A percentile compares a stretch with the other conserved stretches of the same genome.
These are phyloP conservation scores for Drosophila bocki DNA, from an alignment of 1,140 invertebrate species.

Conservation along the genomic window DNA sequence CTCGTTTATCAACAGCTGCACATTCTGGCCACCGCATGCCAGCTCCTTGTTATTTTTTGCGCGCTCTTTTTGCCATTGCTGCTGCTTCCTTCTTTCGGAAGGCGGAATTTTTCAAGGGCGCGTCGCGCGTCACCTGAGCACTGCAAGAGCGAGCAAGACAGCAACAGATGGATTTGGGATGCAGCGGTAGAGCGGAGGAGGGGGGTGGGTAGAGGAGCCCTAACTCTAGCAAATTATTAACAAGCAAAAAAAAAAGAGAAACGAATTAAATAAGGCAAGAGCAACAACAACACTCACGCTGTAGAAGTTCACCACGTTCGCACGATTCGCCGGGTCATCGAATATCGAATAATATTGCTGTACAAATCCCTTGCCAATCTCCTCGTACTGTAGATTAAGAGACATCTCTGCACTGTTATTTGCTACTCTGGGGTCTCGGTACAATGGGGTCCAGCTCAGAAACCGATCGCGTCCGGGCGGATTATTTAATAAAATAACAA, in stretches of 20 bases:
- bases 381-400: conserved; percentile 95
- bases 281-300: conserved; percentile 90
- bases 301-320: conserved; percentile 94
- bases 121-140: conserved; percentile 57
- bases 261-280: not conserved
- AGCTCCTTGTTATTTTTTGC: conserved; percentile 29
- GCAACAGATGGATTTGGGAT: conserved; percentile 11
- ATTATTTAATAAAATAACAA: conserved; percentile 20
- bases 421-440: not conserved
- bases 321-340: conserved; percentile 93
- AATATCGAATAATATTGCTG: conserved; percentile 96
- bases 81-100: conserved; percentile 41
- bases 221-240: not conserved
- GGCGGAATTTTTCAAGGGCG: conserved; percentile 56
- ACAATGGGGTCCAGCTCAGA: conserved; percentile 14
- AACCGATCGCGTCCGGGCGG: conserved; percentile 7
- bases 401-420: conserved; percentile 87
- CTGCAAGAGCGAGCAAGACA: conserved; percentile 21
- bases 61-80: conserved; percentile 59
- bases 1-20: conserved; percentile 23
- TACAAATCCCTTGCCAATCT: conserved; percentile 96
- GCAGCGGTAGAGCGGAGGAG: not conserved
- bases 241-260: not conserved
- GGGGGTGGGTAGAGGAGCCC: not conserved
- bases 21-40: conserved; percentile 1